phyloP scores from a whole-genome alignment of 2,888 invertebrate species.

The Synergus gifuensis region DNA sequence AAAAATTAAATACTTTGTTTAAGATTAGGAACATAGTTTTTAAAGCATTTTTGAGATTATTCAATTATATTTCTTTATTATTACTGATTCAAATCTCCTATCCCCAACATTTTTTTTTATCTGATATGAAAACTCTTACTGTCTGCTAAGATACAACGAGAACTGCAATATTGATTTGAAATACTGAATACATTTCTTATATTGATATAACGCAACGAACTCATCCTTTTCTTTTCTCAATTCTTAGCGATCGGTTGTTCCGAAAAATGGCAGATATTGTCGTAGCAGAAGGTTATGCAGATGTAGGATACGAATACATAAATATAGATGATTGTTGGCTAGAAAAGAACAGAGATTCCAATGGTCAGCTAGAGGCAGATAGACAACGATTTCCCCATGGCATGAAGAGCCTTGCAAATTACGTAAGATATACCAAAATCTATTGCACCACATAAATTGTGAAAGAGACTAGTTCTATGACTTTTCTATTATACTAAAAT shows the following conservation, averaged over 20 bases:
- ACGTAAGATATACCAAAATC: slow-evolving; percentile 82
- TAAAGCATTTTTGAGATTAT: too few relatives aligned
- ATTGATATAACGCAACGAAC: background rate
- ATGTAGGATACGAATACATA: slow-evolving; percentile 93
- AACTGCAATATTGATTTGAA: background rate
- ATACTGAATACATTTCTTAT: background rate
- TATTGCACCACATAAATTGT: slow-evolving; percentile 7
- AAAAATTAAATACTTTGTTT: too few relatives aligned
- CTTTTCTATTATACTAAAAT: background rate
- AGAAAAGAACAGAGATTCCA: slow-evolving; percentile 87
- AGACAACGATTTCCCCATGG: slow-evolving; percentile 93
- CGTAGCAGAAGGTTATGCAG: slow-evolving; percentile 92
- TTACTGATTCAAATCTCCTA: background rate
- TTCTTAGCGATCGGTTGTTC: slow-evolving; percentile 89
- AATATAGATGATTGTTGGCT: slow-evolving; percentile 98
- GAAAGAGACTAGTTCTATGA: background rate
- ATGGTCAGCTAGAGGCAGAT: slow-evolving; percentile 91
- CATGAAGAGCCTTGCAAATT: slow-evolving; percentile 92
- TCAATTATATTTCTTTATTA: background rate
- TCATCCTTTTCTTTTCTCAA: slow-evolving; percentile 57
- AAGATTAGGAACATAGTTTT: too few relatives aligned
- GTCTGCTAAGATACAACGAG: background rate
- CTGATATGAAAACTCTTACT: background rate
- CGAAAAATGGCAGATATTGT: slow-evolving; percentile 94
- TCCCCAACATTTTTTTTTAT: background rate